Conservation (phyloP, 2,888 invertebrate genomes). For the Junonia oenone region DNA sequence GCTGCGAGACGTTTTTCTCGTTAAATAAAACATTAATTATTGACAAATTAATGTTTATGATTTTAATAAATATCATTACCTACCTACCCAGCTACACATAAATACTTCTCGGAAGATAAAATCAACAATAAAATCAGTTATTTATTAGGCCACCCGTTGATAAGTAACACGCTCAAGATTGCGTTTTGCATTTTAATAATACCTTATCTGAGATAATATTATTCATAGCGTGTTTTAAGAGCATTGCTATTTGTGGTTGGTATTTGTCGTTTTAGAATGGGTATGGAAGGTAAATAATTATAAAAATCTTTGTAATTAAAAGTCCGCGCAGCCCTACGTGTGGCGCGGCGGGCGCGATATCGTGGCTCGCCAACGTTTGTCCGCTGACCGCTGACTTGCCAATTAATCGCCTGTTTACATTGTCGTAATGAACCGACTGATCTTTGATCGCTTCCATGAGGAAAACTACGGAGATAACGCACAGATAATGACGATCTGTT, state of each 20-base stretch:
- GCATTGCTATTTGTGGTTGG: neutral
- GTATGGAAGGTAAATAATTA: neutral
- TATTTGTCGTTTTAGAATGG: neutral
- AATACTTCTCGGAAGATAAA: neutral
- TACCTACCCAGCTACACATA: neutral
- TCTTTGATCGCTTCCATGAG: slow-evolving; percentile 23
- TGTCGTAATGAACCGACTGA: slow-evolving; percentile 29
- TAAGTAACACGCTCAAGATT: neutral
- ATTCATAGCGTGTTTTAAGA: neutral
- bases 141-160: neutral
- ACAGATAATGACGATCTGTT: slow-evolving; percentile 6
- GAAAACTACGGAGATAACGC: slow-evolving; percentile 11
- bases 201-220: neutral
- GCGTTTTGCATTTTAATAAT: neutral
- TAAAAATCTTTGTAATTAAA: neutral
- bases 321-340: neutral
- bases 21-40: neutral
- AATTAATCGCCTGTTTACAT: slow-evolving; percentile 44
- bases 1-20: neutral
- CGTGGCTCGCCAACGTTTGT: slow-evolving; percentile 31
- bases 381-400: slow-evolving; percentile 30
- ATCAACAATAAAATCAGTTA: neutral
- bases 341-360: slow-evolving; percentile 24
- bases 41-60: neutral
- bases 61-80: neutral